Conservation (phyloP, 2,888 invertebrate genomes). For the Sinelater perroti region DNA sequence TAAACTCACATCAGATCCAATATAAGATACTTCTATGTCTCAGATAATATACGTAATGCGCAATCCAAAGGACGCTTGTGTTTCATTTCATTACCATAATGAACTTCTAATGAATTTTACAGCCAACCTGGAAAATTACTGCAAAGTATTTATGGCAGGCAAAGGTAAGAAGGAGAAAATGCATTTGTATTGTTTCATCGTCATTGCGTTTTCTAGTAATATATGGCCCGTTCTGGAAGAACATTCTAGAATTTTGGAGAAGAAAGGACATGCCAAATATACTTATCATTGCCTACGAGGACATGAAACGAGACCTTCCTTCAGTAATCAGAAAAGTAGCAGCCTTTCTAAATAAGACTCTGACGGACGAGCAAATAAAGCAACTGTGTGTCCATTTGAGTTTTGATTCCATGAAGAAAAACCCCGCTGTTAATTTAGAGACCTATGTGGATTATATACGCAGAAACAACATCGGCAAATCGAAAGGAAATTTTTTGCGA, state of each 20-base stretch:
- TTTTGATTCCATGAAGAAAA: constrained; percentile 65
- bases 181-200: background rate
- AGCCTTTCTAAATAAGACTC: constrained; percentile 56
- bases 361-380: constrained; percentile 55
- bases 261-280: constrained; percentile 75
- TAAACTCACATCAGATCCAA: background rate
- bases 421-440: constrained; percentile 48
- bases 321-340: constrained; percentile 58
- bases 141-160: constrained; percentile 74
- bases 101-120: constrained; percentile 67
- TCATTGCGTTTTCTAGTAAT: constrained; percentile 41
- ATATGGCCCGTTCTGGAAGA: constrained; percentile 50
- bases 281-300: constrained; percentile 82
- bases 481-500: constrained; percentile 60
- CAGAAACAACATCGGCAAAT: constrained; percentile 54
- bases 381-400: constrained; percentile 60
- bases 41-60: constrained; percentile 87
- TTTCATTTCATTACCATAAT: constrained; percentile 88
- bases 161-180: constrained; percentile 58
- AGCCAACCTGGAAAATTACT: constrained; percentile 76
- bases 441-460: constrained; percentile 48
- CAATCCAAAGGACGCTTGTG: constrained; percentile 90
- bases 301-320: constrained; percentile 75
- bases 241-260: constrained; percentile 71
- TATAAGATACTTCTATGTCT: no score